These are phyloP conservation scores for Dicycla oo DNA, from an alignment of 2,888 invertebrate species.

Conservation along the genomic window DNA sequence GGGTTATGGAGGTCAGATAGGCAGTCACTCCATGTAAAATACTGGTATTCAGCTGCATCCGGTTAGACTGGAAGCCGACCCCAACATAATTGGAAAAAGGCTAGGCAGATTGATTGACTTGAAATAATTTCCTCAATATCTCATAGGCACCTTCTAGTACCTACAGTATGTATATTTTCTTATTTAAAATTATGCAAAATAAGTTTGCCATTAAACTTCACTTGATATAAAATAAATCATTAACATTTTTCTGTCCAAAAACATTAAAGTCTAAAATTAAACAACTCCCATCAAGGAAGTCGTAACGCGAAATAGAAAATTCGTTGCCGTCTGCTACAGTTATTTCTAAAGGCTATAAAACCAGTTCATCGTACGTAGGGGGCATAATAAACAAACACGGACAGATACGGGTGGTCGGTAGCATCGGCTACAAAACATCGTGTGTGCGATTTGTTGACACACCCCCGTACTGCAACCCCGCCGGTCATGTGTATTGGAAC, in stretches of 20 bases:
- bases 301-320: constrained; percentile 74
- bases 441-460: constrained; percentile 84
- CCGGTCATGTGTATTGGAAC: constrained; percentile 55
- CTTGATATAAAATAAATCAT: constrained; percentile 15
- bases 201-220: constrained; percentile 6
- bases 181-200: neutral
- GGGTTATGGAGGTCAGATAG: no score
- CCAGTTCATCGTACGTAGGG: constrained; percentile 69
- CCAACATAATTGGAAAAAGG: no score
- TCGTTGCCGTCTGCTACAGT: constrained; percentile 74
- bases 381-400: constrained; percentile 82
- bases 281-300: constrained; percentile 68
- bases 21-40: no score
- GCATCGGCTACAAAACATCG: constrained; percentile 78
- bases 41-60: no score
- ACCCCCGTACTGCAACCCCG: constrained; percentile 65
- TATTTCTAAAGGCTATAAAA: constrained; percentile 85
- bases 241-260: constrained; percentile 8
- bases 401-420: constrained; percentile 85
- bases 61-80: no score
- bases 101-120: no score
- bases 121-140: neutral
- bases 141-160: neutral
- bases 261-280: constrained; percentile 61
- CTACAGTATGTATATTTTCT: neutral